Base-by-base conservation (phyloP, 2,888 invertebrate genomes). In the Aradus depressus region DNA sequence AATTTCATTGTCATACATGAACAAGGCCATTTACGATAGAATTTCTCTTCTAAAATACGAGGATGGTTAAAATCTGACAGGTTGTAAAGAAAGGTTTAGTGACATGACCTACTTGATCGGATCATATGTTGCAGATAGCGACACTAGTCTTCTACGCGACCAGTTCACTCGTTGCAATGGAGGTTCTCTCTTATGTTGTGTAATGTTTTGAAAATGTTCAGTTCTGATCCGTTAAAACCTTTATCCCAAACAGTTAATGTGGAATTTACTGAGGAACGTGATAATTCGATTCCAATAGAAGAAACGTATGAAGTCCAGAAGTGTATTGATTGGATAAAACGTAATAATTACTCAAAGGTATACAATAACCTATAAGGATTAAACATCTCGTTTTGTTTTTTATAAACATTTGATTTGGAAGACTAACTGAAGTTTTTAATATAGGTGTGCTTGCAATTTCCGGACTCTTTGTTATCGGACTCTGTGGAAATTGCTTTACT, bases 401-500 rank as follows among this genome's bases (percentile, higher is more conserved):
- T 14, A 19, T 28, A 21, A 48, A 18, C 1, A 6, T 26, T 23
- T 32, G n/a, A 35, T 32, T 3, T 25, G 35, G 42, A 52, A 44
- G n/a, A 35, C 39, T 48, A 26, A 23, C 18, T 21, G 12, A 35
- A 32, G 12, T 38, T 35, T 44, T 44, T 34, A n/a, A 49, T 55
- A 25, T 62, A 91, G 90, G 80, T 91, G 28, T 91, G 90, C 58
- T 71, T 95, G 37, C 95, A 95, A 72, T 91, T 95, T 68, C 91
- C 93, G 6, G 93, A 95, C 69, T 74, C 78, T 43, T 71, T 89
- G 50, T 70, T 93, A 49, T 64, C 68, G 19, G 76, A 82, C 63
- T 80, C 90, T 52, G 75, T 79, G 3, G 69, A 73, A 53, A 76
- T 93, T 52, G 79, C 79, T 52, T 61, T 70, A 8, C 62, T 64